A percentile compares a stretch with the other conserved stretches of the same genome.
phyloP scores from a whole-genome alignment of 2,797 vertebrate species.

The Epinephelus awoara region DNA sequence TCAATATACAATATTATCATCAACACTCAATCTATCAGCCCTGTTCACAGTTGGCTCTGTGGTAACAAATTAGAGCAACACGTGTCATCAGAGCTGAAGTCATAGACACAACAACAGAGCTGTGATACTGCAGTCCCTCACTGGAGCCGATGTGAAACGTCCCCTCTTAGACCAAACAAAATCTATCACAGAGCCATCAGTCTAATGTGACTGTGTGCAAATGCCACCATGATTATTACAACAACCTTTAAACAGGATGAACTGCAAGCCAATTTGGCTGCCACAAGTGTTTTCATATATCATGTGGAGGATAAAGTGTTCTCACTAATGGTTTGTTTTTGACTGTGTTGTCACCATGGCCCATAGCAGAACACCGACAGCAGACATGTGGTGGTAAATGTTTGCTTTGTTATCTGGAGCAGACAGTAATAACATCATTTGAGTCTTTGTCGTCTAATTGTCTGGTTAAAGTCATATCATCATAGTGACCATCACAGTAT shows the following conservation, averaged over 20 bases:
- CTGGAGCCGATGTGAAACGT: constrained; percentile 34
- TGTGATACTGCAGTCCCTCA: constrained; percentile 34
- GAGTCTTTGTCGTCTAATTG: not conserved
- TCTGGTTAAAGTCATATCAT: not conserved
- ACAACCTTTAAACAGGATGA: not conserved
- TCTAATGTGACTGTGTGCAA: constrained; percentile 20
- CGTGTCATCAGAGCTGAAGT: constrained; percentile 47
- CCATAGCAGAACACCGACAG: not conserved
- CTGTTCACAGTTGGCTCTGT: constrained; percentile 18
- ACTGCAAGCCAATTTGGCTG: constrained; percentile 33
- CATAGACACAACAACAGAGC: constrained; percentile 76
- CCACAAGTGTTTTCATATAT: not conserved
- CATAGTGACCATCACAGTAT: not conserved
- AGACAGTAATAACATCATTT: not conserved
- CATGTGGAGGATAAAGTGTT: not conserved
- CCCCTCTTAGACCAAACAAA: constrained; percentile 72
- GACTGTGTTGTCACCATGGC: not conserved
- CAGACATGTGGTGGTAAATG: not conserved
- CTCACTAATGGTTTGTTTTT: constrained; percentile 8
- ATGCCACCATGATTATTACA: not conserved
- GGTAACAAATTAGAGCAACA: constrained; percentile 43
- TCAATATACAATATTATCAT: not conserved
- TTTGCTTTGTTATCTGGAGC: not conserved
- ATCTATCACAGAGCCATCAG: constrained; percentile 55
- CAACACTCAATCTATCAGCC: constrained; percentile 36